Evolutionary conservation across 1,140 invertebrate genomes (phyloP), one percentile per base, ranked within the genome.

Genomic region (Popillia japonica): DNA sequence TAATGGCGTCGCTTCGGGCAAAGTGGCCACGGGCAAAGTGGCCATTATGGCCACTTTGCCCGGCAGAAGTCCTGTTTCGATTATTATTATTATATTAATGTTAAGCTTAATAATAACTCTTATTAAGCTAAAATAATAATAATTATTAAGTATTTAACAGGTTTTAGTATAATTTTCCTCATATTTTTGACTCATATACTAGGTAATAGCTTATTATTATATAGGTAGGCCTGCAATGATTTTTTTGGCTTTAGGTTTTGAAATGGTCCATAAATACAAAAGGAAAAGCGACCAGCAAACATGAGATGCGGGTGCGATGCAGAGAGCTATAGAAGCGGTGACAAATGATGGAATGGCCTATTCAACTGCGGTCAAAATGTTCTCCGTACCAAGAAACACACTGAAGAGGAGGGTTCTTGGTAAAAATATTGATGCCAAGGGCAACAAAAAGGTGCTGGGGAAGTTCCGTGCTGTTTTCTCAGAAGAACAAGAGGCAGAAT

Each of bases 241-340:
- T 34, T 34, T 34, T 34, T 34, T 34, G 27, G 27, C 4, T 34
- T 34, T 34, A 34, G 27, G 27, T 34, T 34, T 34, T 55, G 17
- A 55, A 55, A 55, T 55, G 11, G 48, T 55, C 17, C 3, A 20
- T n/a, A 55, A 14, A 55, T 55, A 55, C 48, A 40, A 40, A n/a
- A 11, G 73, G 8, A 75, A 75, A 75, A 40, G n/a, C 10, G 40
- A 40, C n/a, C 73, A 75, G 22, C 73, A 75, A 40, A 11, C 73
- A 14, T 75, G 73, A 27, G 22, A 11, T 40, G 23, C 9, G 34
- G 34, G 40, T 14, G 22, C n/a, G 9, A 75, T 75, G 73, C 14
- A 14, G n/a, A 27, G 40, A n/a, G 73, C 73, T 14, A 75, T 75
- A 14, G 27, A n/a, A 40, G 73, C 73, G n/a, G 73, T 75, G n/a